Percentiles rank a stretch among this genome's conserved stretches.
These are phyloP conservation scores for Scytalopus superciliaris DNA, from an alignment of 2,113 vertebrate species.

Conservation along the genomic window DNA sequence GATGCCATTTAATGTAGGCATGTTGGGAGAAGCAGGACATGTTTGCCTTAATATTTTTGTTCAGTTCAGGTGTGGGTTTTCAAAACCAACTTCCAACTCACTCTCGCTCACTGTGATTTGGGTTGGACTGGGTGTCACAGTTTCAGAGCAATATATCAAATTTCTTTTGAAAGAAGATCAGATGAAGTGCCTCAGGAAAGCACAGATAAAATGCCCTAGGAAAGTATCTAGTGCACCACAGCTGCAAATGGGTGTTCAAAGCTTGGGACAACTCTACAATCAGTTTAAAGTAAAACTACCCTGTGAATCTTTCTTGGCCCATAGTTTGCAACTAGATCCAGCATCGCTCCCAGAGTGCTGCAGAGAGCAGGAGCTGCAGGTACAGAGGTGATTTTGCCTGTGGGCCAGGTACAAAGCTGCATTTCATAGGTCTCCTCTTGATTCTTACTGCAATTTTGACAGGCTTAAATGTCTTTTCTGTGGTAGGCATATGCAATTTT, in stretches of 20 bases:
- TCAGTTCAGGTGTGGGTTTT: background rate
- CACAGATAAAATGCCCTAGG: background rate
- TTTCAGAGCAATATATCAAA: accelerated
- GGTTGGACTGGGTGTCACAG: background rate
- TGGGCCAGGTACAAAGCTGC: background rate
- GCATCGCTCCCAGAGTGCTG: background rate
- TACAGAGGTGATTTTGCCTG: accelerated
- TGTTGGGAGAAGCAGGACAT: background rate
- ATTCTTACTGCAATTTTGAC: background rate
- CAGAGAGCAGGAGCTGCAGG: background rate
- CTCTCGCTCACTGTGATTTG: background rate
- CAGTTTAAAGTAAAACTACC: background rate
- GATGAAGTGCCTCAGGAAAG: background rate
- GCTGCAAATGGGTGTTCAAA: background rate
- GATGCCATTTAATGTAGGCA: background rate
- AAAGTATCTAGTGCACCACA: background rate
- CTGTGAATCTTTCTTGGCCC: background rate
- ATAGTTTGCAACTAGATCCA: background rate
- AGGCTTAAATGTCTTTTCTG: background rate
- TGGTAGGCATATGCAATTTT: background rate
- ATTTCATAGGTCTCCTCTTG: accelerated
- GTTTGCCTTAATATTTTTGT: background rate
- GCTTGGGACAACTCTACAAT: background rate
- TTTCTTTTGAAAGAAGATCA: background rate
- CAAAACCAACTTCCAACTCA: background rate